These are phyloP conservation scores for Andrena hattorfiana DNA, from an alignment of 2,888 invertebrate species.

Conservation along the genomic window DNA sequence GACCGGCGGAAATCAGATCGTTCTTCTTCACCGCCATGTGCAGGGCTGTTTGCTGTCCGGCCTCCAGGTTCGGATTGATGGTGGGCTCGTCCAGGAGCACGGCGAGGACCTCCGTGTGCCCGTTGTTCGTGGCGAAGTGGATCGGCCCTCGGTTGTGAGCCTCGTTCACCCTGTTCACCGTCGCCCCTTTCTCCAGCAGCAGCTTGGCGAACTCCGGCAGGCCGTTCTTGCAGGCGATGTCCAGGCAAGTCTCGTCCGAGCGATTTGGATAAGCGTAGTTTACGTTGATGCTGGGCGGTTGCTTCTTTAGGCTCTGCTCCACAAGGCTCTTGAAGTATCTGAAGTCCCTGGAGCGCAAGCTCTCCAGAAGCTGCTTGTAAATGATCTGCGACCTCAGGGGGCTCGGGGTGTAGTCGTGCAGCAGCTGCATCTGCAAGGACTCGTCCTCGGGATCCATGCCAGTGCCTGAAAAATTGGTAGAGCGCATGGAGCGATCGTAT, in stretches of 20 bases:
- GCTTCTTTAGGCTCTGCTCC: slow-evolving; percentile 53
- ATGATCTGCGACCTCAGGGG: slow-evolving; percentile 29
- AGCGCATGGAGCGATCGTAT: background rate
- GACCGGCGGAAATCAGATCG: slow-evolving; percentile 86
- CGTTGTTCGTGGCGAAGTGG: slow-evolving; percentile 88
- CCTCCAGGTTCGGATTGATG: slow-evolving; percentile 80
- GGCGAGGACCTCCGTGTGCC: slow-evolving; percentile 75
- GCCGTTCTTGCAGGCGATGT: slow-evolving; percentile 87
- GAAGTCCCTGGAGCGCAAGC: slow-evolving; percentile 29
- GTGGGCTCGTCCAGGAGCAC: slow-evolving; percentile 75
- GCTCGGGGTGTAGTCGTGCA: slow-evolving; percentile 34
- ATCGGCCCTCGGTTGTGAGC: slow-evolving; percentile 88
- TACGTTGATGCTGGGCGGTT: slow-evolving; percentile 83
- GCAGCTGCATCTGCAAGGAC: slow-evolving; percentile 55
- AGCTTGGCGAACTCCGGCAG: slow-evolving; percentile 87
- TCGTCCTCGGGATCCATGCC: slow-evolving; percentile 69
- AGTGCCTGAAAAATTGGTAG: background rate
- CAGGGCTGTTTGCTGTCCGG: slow-evolving; percentile 79
- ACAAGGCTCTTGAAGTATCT: slow-evolving; percentile 70
- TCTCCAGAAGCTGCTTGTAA: slow-evolving; percentile 53
- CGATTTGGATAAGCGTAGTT: slow-evolving; percentile 87
- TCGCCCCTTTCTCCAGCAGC: slow-evolving; percentile 87
- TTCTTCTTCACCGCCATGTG: slow-evolving; percentile 83
- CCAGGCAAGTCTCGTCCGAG: slow-evolving; percentile 87
- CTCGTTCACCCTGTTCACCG: slow-evolving; percentile 87